Evolutionary conservation across 2,888 invertebrate species (phyloP).

Genomic region (Zele albiditarsus): DNA sequence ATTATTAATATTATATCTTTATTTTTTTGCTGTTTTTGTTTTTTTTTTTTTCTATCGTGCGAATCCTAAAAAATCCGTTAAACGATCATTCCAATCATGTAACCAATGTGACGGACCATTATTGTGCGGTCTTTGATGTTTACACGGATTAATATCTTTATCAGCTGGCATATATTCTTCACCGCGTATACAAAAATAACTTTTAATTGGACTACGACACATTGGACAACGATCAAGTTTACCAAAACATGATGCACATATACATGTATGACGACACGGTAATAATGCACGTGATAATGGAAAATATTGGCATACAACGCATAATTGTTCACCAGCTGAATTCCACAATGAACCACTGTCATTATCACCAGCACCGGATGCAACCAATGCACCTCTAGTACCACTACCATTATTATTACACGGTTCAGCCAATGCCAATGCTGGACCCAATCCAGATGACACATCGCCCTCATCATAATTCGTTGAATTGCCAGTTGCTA

Average conservation of each 20-base stretch:
- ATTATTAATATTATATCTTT: no score
- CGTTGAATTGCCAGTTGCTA: constrained; percentile 80
- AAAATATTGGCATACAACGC: constrained; percentile 88
- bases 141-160: constrained; percentile 70
- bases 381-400: constrained; percentile 65
- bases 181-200: constrained; percentile 87
- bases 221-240: constrained; percentile 90
- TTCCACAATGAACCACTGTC: constrained; percentile 76
- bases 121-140: constrained; percentile 69
- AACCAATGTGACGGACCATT: constrained; percentile 72
- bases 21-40: no score
- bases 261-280: constrained; percentile 90
- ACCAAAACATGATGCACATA: constrained; percentile 86
- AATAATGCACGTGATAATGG: constrained; percentile 86
- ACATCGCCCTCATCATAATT: constrained; percentile 75
- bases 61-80: constrained; percentile 85
- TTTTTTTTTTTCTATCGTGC: constrained; percentile 72
- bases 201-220: constrained; percentile 87
- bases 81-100: constrained; percentile 81
- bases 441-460: constrained; percentile 67
- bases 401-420: constrained; percentile 65
- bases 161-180: constrained; percentile 81
- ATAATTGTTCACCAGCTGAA: constrained; percentile 78
- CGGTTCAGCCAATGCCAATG: constrained; percentile 76
- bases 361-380: constrained; percentile 70